Percentiles rank a stretch among this genome's conserved stretches.
Evolutionary conservation across 1,140 invertebrate genomes (phyloP).

Genomic region (Choristoneura fumiferana): DNA sequence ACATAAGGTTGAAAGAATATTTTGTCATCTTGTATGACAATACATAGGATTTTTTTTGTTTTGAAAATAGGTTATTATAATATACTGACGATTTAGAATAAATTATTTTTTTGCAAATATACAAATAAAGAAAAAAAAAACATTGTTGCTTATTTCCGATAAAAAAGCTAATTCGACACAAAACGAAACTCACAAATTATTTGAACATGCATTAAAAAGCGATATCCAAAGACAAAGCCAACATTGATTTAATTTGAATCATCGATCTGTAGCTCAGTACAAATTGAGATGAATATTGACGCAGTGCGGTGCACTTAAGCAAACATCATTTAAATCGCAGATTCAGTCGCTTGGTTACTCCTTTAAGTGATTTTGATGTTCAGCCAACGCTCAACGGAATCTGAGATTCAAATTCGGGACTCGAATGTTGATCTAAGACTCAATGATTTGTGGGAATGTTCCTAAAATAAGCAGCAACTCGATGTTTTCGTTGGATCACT

Average conservation of each 20-base stretch:
- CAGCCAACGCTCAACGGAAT: constrained; percentile 5
- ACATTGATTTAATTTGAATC: constrained; percentile 10
- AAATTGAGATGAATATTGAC: constrained; percentile 20
- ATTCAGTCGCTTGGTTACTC: constrained; percentile 12
- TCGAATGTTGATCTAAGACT: constrained; percentile 7
- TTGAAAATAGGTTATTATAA: no score
- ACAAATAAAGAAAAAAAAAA: no score
- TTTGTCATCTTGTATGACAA: no score
- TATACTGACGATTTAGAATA: no score
- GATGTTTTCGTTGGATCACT: constrained; percentile 12
- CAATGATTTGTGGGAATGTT: constrained; percentile 10
- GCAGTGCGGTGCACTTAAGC: constrained; percentile 7
- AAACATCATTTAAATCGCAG: constrained; percentile 19
- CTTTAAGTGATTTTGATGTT: constrained; percentile 19
- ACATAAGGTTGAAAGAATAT: no score
- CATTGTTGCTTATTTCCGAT: no score
- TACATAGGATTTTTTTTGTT: no score
- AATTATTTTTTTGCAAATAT: no score
- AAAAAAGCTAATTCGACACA: no score
- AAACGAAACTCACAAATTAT: no score
- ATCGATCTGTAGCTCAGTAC: not conserved
- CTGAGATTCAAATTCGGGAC: constrained; percentile 9
- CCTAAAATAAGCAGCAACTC: not conserved
- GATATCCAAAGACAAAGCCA: not conserved
- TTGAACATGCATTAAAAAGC: no score